Conservation (phyloP, 1,140 invertebrate genomes). For the Trichogramma pretiosum region DNA sequence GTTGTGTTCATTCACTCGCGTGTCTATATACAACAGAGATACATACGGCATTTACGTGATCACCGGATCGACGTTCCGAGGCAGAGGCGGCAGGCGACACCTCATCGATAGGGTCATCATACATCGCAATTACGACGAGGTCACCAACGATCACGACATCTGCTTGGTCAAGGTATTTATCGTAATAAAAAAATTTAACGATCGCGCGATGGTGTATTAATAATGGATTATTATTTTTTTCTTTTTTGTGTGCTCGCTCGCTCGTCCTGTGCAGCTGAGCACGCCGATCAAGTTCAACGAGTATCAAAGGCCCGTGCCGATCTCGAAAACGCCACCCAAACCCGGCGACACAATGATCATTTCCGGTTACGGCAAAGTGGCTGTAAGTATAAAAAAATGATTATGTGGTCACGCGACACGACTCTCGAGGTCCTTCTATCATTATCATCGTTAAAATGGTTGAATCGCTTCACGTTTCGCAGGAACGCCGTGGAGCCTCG, state of each 20-base stretch:
- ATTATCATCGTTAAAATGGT: not conserved
- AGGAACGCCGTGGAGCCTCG: constrained; percentile 7
- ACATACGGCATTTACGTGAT: constrained; percentile 1
- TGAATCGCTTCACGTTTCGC: not conserved
- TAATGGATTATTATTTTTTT: too few species aligned
- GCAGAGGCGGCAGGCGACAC: constrained; percentile 6
- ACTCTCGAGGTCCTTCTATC: not conserved
- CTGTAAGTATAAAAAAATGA: constrained; percentile 5
- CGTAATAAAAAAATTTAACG: not conserved
- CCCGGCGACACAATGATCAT: constrained; percentile 11
- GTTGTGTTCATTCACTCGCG: not conserved
- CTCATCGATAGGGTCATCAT: constrained; percentile 11
- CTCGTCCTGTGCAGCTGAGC: constrained; percentile 3
- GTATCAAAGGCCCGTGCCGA: constrained; percentile 4
- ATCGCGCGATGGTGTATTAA: not conserved
- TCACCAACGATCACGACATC: constrained; percentile 17
- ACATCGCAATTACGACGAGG: constrained; percentile 4
- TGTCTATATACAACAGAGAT: not conserved
- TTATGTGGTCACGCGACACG: not conserved
- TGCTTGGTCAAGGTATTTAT: constrained; percentile 14
- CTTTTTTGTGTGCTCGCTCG: not conserved
- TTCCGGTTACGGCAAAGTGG: constrained; percentile 15
- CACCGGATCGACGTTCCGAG: constrained; percentile 8
- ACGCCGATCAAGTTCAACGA: constrained; percentile 8
- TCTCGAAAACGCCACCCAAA: constrained; percentile 3